phyloP scores from a whole-genome alignment of 1,140 invertebrate genomes.

The Anagrus nilaparvatae region DNA sequence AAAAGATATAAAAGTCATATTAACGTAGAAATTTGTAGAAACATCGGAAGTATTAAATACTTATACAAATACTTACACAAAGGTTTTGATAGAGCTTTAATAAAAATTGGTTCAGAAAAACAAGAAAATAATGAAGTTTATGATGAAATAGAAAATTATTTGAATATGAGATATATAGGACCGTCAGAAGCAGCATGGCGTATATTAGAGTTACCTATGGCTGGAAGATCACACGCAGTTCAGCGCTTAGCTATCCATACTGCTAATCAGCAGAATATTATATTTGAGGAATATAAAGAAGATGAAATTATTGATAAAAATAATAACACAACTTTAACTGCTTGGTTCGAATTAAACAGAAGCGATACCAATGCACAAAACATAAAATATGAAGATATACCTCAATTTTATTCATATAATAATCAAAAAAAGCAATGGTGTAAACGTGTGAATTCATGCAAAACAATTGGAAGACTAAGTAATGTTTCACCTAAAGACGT shows the following conservation, averaged over 20 bases:
- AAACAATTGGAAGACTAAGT: conserved; percentile 4
- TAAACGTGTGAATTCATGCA: conserved; percentile 11
- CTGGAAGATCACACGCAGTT: conserved; percentile 7
- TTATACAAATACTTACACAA: too few species aligned
- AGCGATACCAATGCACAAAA: conserved; percentile 7
- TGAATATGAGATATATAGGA: not conserved
- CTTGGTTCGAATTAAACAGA: conserved; percentile 16
- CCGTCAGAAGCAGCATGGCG: conserved; percentile 13
- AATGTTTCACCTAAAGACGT: too few species aligned
- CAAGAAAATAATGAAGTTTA: too few species aligned
- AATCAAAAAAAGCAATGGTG: conserved; percentile 9
- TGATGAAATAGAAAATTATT: conserved; percentile 1
- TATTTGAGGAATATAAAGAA: conserved; percentile 6
- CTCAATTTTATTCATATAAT: conserved; percentile 13
- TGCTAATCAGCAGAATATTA: conserved; percentile 14
- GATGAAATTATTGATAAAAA: conserved; percentile 9
- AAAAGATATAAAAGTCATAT: too few species aligned
- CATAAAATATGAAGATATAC: conserved; percentile 13
- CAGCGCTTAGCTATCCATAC: conserved; percentile 11
- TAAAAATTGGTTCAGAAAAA: too few species aligned
- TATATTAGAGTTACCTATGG: conserved; percentile 9
- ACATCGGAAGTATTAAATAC: too few species aligned
- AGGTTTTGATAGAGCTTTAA: too few species aligned
- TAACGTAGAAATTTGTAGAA: too few species aligned
- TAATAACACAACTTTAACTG: conserved; percentile 9